Percentiles rank a stretch among this genome's conserved stretches.
phyloP scores from a whole-genome alignment of 2,113 vertebrate genomes.

The Hassar affinis region DNA sequence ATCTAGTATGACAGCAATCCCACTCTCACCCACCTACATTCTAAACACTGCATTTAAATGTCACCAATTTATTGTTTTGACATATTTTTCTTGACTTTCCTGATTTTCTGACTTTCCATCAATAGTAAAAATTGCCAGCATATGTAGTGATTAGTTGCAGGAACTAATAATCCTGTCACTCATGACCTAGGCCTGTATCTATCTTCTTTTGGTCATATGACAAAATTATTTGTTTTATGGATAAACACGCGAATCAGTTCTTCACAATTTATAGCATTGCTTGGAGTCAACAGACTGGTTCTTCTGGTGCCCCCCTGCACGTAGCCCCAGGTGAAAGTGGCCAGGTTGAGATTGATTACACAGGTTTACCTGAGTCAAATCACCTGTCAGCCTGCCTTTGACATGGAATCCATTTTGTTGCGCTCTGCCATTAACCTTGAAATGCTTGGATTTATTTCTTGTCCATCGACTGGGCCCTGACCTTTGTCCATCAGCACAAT shows the following conservation, averaged over 20 bases:
- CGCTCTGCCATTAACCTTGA: constrained; percentile 78
- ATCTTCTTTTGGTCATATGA: not conserved
- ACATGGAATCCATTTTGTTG: constrained; percentile 76
- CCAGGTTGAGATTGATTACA: constrained; percentile 42
- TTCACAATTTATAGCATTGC: not conserved
- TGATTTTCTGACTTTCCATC: too few relatives aligned
- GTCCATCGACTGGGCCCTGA: constrained; percentile 57
- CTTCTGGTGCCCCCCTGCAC: constrained; percentile 25
- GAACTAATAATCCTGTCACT: not conserved
- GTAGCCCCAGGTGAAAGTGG: constrained; percentile 29
- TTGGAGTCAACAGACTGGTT: not conserved
- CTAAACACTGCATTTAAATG: not conserved
- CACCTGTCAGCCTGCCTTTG: constrained; percentile 73
- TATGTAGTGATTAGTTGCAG: not conserved
- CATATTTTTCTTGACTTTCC: not conserved
- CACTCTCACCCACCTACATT: not conserved
- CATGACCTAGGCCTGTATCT: not conserved
- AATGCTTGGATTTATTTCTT: constrained; percentile 72
- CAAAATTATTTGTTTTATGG: not conserved
- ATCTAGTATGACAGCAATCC: not conserved
- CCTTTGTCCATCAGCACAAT: constrained; percentile 47
- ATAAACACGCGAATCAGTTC: not conserved
- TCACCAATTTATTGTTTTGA: not conserved
- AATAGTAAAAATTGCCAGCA: not conserved
- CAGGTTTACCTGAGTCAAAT: constrained; percentile 68